Evolutionary conservation across 2,888 invertebrate genomes (phyloP), one percentile per base, ranked within the genome.

Genomic region (Phyllotreta striolata): DNA sequence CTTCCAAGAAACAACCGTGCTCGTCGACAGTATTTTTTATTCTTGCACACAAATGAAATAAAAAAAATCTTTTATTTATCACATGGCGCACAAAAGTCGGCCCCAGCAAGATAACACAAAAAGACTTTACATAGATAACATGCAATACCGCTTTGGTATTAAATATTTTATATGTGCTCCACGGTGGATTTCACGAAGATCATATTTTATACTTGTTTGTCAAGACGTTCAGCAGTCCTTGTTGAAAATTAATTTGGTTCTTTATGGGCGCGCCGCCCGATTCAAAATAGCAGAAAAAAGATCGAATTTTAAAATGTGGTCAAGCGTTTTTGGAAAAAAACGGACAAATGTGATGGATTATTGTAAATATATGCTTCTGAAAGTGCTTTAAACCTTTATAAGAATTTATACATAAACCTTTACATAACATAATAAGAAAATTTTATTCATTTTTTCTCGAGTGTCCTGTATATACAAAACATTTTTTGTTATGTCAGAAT

Each of bases 141-240:
- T 64, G 68, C 68, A 66, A 66, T 66, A 64, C 68, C 61, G 60
- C 64, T 66, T 66, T 63, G 64, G 61, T 60, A 63, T 52, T 70
- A 72, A 72, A 72, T 71, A 72, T 71, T 72, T 72, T 69, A 68
- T 70, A 70, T 72, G 76, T 75, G 73, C 74, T 70, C 70, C 72
- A 64, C 67, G 68, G 73, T 71, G 73, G 72, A 71, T 73, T 75
- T 75, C 76, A 74, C 70, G 71, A 71, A 68, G 74, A 71, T 77
- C 76, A 78, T 79, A 79, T 79, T 78, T 78, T 77, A 79, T 74
- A 73, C 76, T 76, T 76, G 78, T 79, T 79, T 79, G 79, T 78
- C 79, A 76, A 74, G 77, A 75, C 74, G 76, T 73, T 78, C 74
- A 76, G 76, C 76, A 73, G 76, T 74, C 74, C 77, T 76, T 76